Conservation (phyloP, 2,113 vertebrate genomes). For the Geococcyx californianus region DNA sequence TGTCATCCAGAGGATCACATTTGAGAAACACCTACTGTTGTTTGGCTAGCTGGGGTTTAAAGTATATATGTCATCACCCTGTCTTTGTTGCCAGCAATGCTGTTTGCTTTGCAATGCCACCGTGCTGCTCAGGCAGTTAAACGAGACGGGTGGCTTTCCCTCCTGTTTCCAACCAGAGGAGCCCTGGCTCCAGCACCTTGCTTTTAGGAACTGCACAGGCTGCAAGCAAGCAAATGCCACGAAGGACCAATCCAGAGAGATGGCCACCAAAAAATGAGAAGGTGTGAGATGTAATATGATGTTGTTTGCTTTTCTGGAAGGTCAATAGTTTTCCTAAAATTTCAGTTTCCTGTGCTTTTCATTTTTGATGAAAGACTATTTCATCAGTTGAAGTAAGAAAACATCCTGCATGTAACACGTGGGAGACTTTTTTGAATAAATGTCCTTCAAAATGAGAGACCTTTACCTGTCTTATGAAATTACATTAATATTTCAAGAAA, state of each 20-base stretch:
- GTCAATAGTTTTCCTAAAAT: background rate
- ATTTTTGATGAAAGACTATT: background rate
- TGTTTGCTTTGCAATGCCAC: background rate
- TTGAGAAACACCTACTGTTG: constrained; percentile 6
- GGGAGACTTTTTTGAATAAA: background rate
- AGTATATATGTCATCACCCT: background rate
- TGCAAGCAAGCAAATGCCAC: background rate
- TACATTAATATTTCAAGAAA: background rate
- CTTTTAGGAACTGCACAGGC: background rate
- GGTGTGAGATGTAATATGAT: background rate
- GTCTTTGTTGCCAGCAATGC: background rate
- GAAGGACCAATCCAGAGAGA: no score
- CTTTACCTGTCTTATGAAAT: background rate
- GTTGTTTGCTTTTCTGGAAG: background rate
- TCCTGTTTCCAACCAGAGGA: background rate
- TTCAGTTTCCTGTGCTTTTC: background rate
- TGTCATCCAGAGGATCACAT: background rate
- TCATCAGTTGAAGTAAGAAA: background rate
- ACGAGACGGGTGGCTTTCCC: accelerated
- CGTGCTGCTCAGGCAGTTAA: background rate
- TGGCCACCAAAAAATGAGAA: background rate
- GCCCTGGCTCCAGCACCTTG: background rate
- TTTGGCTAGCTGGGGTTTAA: constrained; percentile 9
- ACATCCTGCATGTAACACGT: background rate
- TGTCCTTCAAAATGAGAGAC: background rate